phyloP scores from a whole-genome alignment of 2,797 vertebrate species.

The Gambusia yucatana region DNA sequence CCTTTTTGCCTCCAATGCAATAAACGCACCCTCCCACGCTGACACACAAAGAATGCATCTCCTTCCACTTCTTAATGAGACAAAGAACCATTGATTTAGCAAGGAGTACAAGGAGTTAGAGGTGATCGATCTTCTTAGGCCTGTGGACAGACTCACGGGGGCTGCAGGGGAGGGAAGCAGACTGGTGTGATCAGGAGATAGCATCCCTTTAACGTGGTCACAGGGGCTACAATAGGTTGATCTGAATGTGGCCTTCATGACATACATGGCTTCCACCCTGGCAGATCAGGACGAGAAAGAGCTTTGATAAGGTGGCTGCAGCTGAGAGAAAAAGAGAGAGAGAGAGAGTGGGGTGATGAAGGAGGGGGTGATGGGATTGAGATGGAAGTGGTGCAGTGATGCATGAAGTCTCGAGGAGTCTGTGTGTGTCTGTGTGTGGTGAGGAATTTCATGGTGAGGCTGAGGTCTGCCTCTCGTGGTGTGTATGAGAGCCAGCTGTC shows the following conservation, averaged over 20 bases:
- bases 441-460: conserved; percentile 51
- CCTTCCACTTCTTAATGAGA: conserved; percentile 61
- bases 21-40: conserved; percentile 26
- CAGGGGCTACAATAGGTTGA: conserved; percentile 34
- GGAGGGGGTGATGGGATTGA: conserved; percentile 15
- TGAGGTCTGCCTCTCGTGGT: conserved; percentile 52
- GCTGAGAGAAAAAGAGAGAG: neutral
- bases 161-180: conserved; percentile 33
- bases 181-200: conserved; percentile 38
- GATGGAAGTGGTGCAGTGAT: conserved; percentile 38
- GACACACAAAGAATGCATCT: conserved; percentile 27
- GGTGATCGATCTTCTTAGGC: conserved; percentile 72
- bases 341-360: neutral
- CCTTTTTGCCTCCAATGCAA: conserved; percentile 12
- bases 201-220: conserved; percentile 56
- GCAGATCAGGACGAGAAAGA: conserved; percentile 54
- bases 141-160: conserved; percentile 50
- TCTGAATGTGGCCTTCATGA: conserved; percentile 59
- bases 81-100: conserved; percentile 75
- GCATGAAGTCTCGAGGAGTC: conserved; percentile 39
- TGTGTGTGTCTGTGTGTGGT: conserved; percentile 41
- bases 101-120: conserved; percentile 66
- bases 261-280: conserved; percentile 53
- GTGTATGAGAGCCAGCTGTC: conserved; percentile 58
- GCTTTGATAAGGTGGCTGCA: conserved; percentile 55